phyloP scores from a whole-genome alignment of 1,140 invertebrate species.

The Tetranychus cinnabarinus region DNA sequence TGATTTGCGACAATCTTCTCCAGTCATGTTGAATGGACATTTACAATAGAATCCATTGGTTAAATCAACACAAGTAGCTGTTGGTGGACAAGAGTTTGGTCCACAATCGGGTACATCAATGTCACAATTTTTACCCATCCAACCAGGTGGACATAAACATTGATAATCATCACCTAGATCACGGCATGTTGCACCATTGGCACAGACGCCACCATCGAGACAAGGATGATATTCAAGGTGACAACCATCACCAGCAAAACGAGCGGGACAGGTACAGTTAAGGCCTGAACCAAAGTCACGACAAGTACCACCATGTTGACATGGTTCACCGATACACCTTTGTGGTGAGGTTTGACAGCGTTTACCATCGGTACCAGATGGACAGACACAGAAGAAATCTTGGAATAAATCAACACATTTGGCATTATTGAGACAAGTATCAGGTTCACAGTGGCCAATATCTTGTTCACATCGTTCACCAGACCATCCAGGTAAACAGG shows the following conservation, averaged over 20 bases:
- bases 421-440: slow-evolving; percentile 76
- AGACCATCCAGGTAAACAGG: slow-evolving; percentile 63
- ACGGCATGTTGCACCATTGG: slow-evolving; percentile 68
- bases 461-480: slow-evolving; percentile 64
- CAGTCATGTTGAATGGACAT: slow-evolving; percentile 84
- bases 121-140: slow-evolving; percentile 65
- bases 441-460: slow-evolving; percentile 54
- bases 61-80: slow-evolving; percentile 76
- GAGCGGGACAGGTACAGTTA: slow-evolving; percentile 67
- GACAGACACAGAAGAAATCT: slow-evolving; percentile 89
- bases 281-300: slow-evolving; percentile 82
- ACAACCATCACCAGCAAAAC: slow-evolving; percentile 66
- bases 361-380: slow-evolving; percentile 76
- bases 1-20: slow-evolving; percentile 81
- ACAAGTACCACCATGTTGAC: slow-evolving; percentile 78
- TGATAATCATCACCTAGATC: slow-evolving; percentile 28
- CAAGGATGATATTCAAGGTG: slow-evolving; percentile 71
- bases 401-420: slow-evolving; percentile 75
- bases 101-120: slow-evolving; percentile 77
- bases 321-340: slow-evolving; percentile 80
- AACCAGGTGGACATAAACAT: slow-evolving; percentile 61
- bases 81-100: slow-evolving; percentile 76
- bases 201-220: slow-evolving; percentile 40
- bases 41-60: slow-evolving; percentile 79
- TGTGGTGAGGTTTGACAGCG: slow-evolving; percentile 84